These are phyloP conservation scores for Dicrostonyx torquatus DNA, from an alignment of 2,797 vertebrate species.

Conservation along the genomic window DNA sequence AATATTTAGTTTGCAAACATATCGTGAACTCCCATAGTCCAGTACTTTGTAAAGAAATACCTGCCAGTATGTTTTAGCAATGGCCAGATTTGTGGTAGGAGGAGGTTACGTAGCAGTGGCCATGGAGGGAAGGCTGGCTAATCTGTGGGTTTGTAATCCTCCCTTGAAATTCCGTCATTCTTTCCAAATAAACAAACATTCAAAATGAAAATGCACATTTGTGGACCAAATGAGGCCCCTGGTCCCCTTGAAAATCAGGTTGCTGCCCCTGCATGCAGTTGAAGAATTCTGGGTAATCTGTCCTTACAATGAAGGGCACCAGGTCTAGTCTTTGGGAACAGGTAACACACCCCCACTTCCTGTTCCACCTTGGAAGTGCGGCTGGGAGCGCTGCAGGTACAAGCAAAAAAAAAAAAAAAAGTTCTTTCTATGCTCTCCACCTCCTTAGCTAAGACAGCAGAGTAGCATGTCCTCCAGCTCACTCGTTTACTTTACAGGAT, in stretches of 20 bases:
- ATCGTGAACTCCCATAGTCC: slow-evolving; percentile 17
- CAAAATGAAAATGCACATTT: slow-evolving; percentile 42
- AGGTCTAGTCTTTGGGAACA: slow-evolving; percentile 64
- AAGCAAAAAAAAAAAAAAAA: neutral
- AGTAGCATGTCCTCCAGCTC: slow-evolving; percentile 61
- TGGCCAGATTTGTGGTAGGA: slow-evolving; percentile 61
- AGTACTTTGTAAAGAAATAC: slow-evolving; percentile 56
- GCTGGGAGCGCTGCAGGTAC: slow-evolving; percentile 55
- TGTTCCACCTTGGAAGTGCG: slow-evolving; percentile 77
- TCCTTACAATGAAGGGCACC: neutral
- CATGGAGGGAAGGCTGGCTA: neutral
- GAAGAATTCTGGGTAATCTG: neutral
- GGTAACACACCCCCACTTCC: slow-evolving; percentile 76
- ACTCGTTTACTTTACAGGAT: slow-evolving; percentile 69
- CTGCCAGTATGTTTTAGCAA: slow-evolving; percentile 64
- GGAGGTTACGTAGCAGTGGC: neutral
- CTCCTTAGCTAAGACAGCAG: slow-evolving; percentile 64
- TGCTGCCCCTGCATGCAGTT: neutral
- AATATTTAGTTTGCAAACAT: slow-evolving; percentile 52
- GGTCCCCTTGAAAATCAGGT: neutral
- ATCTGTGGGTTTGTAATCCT: slow-evolving; percentile 1
- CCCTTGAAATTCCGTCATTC: neutral
- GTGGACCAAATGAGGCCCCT: slow-evolving; percentile 51
- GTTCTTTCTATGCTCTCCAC: slow-evolving; percentile 61
- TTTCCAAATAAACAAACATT: slow-evolving; percentile 31